Conservation (phyloP, 2,113 vertebrate genomes). For the Microcebus murinus region DNA sequence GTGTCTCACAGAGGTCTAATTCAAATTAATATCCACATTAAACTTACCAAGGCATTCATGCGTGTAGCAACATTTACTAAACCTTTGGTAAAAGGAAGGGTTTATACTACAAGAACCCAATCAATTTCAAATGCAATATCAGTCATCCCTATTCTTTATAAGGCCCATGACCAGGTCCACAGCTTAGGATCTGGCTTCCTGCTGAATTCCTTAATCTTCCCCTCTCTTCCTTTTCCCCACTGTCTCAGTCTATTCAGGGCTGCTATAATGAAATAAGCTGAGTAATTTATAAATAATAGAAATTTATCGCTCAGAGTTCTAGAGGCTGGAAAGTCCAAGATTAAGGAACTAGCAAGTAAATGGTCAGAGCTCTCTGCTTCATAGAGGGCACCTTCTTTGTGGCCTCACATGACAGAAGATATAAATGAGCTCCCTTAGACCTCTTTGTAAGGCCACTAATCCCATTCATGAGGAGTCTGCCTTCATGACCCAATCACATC, state of each 20-base stretch:
- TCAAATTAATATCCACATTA: background rate
- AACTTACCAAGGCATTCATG: background rate
- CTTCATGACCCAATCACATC: background rate
- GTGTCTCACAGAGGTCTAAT: conserved; percentile 21
- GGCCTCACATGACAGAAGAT: background rate
- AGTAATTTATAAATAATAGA: background rate
- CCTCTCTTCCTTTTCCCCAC: background rate
- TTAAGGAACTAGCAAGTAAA: background rate
- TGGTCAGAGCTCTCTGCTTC: background rate
- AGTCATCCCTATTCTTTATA: background rate
- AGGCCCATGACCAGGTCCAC: background rate
- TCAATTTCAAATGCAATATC: background rate
- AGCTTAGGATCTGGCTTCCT: background rate
- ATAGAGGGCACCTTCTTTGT: background rate
- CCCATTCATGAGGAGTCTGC: background rate
- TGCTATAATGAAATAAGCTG: background rate
- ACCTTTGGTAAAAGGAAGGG: background rate
- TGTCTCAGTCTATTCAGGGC: background rate
- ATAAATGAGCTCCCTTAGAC: background rate
- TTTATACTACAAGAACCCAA: background rate
- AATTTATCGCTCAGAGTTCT: background rate
- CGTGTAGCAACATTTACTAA: background rate
- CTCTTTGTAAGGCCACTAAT: background rate
- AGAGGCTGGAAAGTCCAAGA: background rate
- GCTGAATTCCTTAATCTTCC: background rate